Evolutionary conservation across 2,888 invertebrate species (phyloP), one percentile per base, ranked within the genome.

Genomic region (Syrphus vitripennis): DNA sequence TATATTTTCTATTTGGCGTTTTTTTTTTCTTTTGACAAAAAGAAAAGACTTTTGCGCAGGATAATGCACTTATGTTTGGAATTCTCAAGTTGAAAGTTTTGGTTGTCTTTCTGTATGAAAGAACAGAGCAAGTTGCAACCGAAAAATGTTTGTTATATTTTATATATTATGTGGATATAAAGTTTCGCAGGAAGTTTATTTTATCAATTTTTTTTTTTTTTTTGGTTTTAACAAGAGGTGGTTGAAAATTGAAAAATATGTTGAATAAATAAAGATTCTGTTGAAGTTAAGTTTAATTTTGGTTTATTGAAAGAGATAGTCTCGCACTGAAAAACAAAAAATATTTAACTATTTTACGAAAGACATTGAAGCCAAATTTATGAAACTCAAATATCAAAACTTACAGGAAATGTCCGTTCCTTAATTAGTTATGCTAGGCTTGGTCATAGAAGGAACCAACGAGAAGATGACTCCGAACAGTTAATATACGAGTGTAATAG

Each of bases 21-120:
- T 71, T 70, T 24, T 42, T 63, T 16, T 42, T 19, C 24, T 4
- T 55, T n/a, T 19, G 34, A 6, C 4, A 1, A 37, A 50, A 69
- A 26, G 19, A 63, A 76, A 70, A 24, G 63, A 65, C 55, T 77
- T 59, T 59, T 19, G 42, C 26, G 48, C 29, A 63, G 71, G 57
- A 80, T 76, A 76, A 80, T 80, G 67, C 80, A 80, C 80, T 84
- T 80, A 71, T 59, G 74, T 55, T 72, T 34, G 59, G 45, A 75
- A 75, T 72, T 69, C 55, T 74, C 37, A 71, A 78, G 78, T 55
- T 65, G 45, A 75, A 69, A 80, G 67, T 76, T 71, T 59, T 65
- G 26, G 26, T 65, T 65, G 29, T 65, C 29, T 65, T 48, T 65
- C 31, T 21, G 1, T 34, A 5, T 34, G 34, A 7, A 34, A 19